Evolutionary conservation across 2,113 vertebrate species (phyloP).

Genomic region (cat (Felis catus)): DNA sequence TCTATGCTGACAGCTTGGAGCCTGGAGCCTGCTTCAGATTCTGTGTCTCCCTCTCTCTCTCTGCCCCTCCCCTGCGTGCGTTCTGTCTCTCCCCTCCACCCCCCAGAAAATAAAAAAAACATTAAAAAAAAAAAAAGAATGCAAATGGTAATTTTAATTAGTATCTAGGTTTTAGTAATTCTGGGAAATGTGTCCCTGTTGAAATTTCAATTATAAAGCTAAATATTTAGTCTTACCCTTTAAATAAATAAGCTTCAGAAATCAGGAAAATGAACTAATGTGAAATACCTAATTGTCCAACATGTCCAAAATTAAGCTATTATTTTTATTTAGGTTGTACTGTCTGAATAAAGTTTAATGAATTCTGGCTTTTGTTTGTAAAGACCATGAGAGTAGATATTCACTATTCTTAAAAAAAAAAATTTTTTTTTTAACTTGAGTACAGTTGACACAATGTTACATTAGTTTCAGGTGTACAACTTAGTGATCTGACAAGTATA

Average conservation of each 20-base stretch:
- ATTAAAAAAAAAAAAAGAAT: not conserved
- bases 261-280: not conserved
- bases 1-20: too few relatives aligned
- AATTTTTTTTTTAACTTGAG: not conserved
- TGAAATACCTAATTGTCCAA: not conserved
- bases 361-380: constrained; percentile 27
- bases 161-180: not conserved
- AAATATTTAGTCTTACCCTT: not conserved
- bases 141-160: not conserved
- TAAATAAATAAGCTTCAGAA: constrained; percentile 8
- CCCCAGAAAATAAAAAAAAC: too few relatives aligned
- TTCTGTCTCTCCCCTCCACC: too few relatives aligned
- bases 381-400: not conserved
- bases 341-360: constrained; percentile 30
- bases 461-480: not conserved
- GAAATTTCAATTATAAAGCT: not conserved
- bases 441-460: not conserved
- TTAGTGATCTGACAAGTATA: not conserved
- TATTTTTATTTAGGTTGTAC: not conserved
- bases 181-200: not conserved
- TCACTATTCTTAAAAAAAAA: not conserved
- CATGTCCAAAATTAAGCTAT: not conserved
- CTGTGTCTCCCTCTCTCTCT: too few relatives aligned
- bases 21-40: too few relatives aligned
- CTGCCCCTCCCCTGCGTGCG: too few relatives aligned